Conservation (phyloP, 2,888 invertebrate species). For the Platerodrilus igneus region DNA sequence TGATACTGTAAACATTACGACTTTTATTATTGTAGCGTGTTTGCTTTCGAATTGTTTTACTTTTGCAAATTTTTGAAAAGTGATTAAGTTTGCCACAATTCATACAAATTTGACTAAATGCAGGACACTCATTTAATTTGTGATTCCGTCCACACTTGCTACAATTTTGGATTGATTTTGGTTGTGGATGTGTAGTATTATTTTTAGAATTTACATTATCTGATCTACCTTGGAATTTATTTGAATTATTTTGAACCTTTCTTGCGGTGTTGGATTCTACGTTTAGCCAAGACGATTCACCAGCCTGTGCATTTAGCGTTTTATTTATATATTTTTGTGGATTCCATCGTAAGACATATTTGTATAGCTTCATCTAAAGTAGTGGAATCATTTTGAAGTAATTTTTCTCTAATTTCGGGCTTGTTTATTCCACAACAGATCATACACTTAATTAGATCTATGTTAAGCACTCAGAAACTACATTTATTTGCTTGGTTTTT, state of each 20-base stretch:
- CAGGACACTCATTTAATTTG: slow-evolving; percentile 11
- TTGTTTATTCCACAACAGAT: slow-evolving; percentile 27
- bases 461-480: slow-evolving; percentile 22
- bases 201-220: background rate
- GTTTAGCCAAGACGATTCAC: too few relatives aligned
- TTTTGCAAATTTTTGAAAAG: slow-evolving; percentile 4
- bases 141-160: slow-evolving; percentile 18
- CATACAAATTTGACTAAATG: background rate
- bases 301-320: background rate
- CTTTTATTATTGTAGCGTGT: too few relatives aligned
- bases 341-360: slow-evolving; percentile 17
- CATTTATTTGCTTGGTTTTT: slow-evolving; percentile 26
- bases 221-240: background rate
- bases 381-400: slow-evolving; percentile 25
- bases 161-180: background rate
- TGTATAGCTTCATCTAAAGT: slow-evolving; percentile 25
- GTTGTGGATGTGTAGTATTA: background rate
- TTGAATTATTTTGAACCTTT: too few relatives aligned
- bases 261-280: background rate
- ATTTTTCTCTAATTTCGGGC: slow-evolving; percentile 19
- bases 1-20: too few relatives aligned
- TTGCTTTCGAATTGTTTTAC: too few relatives aligned
- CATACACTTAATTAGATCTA: slow-evolving; percentile 25
- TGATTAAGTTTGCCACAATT: background rate
- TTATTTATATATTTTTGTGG: slow-evolving; percentile 2